phyloP scores from a whole-genome alignment of 1,140 invertebrate genomes.

The Dendroctonus valens region DNA sequence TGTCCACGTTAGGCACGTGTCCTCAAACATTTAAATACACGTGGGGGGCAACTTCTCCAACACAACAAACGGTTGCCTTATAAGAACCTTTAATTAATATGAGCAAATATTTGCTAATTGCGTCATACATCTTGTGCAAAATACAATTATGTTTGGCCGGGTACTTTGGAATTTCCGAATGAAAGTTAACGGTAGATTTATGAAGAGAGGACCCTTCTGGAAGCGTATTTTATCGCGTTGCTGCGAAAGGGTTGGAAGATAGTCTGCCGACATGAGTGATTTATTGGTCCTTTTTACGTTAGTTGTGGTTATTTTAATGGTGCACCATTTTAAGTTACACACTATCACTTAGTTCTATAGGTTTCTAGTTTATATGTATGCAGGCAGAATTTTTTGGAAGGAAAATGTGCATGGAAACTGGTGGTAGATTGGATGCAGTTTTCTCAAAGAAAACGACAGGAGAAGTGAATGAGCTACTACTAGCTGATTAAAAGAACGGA shows the following conservation, averaged over 20 bases:
- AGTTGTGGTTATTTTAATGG: not conserved
- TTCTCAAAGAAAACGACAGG: too few species aligned
- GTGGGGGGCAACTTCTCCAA: constrained; percentile 4
- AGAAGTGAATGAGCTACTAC: too few species aligned
- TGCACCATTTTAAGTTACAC: too few species aligned
- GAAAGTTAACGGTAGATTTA: constrained; percentile 26
- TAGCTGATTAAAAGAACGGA: too few species aligned
- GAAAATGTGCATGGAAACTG: too few species aligned
- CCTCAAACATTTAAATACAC: constrained; percentile 14
- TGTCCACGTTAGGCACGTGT: constrained; percentile 8
- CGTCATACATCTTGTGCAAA: constrained; percentile 21
- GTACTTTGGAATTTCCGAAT: constrained; percentile 11
- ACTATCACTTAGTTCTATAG: too few species aligned
- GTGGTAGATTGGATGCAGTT: too few species aligned
- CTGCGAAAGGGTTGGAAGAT: constrained; percentile 17
- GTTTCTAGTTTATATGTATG: too few species aligned
- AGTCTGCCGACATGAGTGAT: constrained; percentile 15
- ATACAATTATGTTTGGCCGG: constrained; percentile 20
- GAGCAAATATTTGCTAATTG: constrained; percentile 24
- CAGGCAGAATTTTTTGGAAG: too few species aligned
- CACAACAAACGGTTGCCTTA: too few species aligned
- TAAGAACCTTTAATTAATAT: constrained; percentile 12
- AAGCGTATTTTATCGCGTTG: constrained; percentile 1
- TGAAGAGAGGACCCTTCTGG: constrained; percentile 19
- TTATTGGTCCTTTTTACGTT: constrained; percentile 14